Conservation (phyloP, 2,797 vertebrate species). For the Cossypha caffra region DNA sequence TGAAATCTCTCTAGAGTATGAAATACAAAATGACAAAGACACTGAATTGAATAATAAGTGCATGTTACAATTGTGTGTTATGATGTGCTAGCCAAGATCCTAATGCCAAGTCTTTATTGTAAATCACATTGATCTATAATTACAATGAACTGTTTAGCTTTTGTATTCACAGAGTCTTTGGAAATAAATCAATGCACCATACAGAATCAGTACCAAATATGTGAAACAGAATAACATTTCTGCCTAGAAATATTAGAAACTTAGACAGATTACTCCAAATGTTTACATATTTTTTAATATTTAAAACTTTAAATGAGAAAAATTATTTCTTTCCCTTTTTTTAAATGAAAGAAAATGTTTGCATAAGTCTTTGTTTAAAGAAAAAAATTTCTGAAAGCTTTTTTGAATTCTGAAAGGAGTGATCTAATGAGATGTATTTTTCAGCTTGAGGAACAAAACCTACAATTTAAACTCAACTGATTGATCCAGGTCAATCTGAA, state of each 20-base stretch:
- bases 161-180: background rate
- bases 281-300: background rate
- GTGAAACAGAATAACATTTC: background rate
- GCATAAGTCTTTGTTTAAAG: background rate
- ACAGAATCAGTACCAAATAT: background rate
- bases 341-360: background rate
- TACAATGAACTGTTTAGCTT: background rate
- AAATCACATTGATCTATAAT: constrained; percentile 17
- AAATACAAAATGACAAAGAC: constrained; percentile 37
- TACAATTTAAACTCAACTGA: background rate
- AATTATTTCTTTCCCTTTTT: background rate
- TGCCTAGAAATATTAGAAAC: background rate
- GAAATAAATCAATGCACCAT: constrained; percentile 12
- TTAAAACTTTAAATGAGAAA: background rate
- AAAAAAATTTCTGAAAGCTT: background rate
- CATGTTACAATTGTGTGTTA: background rate
- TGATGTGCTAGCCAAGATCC: background rate
- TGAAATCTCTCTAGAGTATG: background rate
- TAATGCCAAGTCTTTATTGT: constrained; percentile 1
- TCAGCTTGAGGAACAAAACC: background rate
- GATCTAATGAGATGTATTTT: background rate
- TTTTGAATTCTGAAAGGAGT: background rate
- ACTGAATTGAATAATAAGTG: constrained; percentile 22
- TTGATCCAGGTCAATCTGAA: background rate
- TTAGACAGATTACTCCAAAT: background rate